Evolutionary conservation across 2,797 vertebrate species (phyloP).

Genomic region (Paedocypris micromegethes): DNA sequence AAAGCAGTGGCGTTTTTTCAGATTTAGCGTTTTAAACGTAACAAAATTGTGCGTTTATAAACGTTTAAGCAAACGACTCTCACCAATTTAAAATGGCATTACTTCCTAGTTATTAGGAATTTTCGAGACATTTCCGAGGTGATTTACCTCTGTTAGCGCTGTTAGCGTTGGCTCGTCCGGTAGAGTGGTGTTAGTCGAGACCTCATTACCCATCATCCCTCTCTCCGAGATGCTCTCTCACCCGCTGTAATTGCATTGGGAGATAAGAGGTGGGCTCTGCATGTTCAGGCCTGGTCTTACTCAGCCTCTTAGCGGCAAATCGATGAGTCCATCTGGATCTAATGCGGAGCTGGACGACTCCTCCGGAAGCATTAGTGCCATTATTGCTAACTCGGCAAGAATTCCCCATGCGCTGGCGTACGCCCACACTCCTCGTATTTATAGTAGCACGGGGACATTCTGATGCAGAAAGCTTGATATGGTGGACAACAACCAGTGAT

Average conservation of each 20-base stretch:
- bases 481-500: neutral
- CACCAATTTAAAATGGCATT: too few relatives aligned
- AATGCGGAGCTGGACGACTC: slow-evolving; percentile 95
- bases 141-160: slow-evolving; percentile 49
- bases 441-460: slow-evolving; percentile 22
- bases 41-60: too few relatives aligned
- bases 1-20: too few relatives aligned
- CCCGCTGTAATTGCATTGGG: slow-evolving; percentile 96
- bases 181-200: slow-evolving; percentile 52
- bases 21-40: too few relatives aligned
- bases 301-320: slow-evolving; percentile 88
- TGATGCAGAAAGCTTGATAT: neutral
- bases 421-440: slow-evolving; percentile 27
- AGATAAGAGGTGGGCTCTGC: slow-evolving; percentile 92
- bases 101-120: too few relatives aligned
- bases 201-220: slow-evolving; percentile 60
- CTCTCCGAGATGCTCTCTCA: slow-evolving; percentile 97
- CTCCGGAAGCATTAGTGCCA: slow-evolving; percentile 98
- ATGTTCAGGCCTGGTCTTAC: slow-evolving; percentile 60
- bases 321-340: slow-evolving; percentile 90
- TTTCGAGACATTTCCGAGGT: slow-evolving; percentile 52
- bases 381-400: slow-evolving; percentile 89
- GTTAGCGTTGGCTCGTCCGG: slow-evolving; percentile 58
- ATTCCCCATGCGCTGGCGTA: slow-evolving; percentile 46
- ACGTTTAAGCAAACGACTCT: too few relatives aligned